Conservation (phyloP, 1,140 invertebrate genomes). For the Caenorhabditis inopinata region DNA sequence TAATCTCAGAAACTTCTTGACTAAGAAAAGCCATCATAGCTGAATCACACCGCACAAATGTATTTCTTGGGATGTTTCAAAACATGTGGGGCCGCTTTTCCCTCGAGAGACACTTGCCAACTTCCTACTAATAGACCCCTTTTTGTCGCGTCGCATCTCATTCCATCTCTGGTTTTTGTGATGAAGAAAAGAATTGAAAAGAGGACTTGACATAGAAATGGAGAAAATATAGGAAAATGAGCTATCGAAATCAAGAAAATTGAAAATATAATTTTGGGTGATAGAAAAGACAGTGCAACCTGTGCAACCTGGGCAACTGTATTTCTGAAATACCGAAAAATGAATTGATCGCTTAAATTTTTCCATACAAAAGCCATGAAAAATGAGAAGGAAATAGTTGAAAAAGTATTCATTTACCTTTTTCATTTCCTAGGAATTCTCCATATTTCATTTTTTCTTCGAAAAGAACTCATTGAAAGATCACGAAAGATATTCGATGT, state of each 20-base stretch:
- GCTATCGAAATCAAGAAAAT: too few species aligned
- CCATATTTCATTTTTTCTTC: not conserved
- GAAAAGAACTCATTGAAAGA: not conserved
- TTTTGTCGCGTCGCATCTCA: constrained; percentile 20
- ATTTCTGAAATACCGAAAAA: too few species aligned
- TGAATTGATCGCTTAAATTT: not conserved
- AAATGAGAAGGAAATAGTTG: too few species aligned
- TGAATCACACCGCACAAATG: constrained; percentile 11
- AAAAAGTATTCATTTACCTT: too few species aligned
- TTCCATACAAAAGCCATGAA: not conserved
- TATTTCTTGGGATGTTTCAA: not conserved
- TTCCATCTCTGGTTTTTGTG: not conserved
- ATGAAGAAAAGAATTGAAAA: not conserved
- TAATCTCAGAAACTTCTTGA: not conserved
- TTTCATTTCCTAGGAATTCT: not conserved
- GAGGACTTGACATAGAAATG: not conserved
- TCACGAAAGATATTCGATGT: not conserved
- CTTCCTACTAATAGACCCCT: constrained; percentile 29
- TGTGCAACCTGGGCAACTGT: too few species aligned
- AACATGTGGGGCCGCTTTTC: constrained; percentile 11
- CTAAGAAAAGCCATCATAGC: not conserved
- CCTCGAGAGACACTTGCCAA: constrained; percentile 33
- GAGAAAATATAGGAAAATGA: too few species aligned
- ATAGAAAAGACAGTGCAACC: too few species aligned
- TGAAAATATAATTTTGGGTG: too few species aligned